Base-by-base conservation (phyloP, 2,888 invertebrate genomes). In the Portevinia maculata region DNA sequence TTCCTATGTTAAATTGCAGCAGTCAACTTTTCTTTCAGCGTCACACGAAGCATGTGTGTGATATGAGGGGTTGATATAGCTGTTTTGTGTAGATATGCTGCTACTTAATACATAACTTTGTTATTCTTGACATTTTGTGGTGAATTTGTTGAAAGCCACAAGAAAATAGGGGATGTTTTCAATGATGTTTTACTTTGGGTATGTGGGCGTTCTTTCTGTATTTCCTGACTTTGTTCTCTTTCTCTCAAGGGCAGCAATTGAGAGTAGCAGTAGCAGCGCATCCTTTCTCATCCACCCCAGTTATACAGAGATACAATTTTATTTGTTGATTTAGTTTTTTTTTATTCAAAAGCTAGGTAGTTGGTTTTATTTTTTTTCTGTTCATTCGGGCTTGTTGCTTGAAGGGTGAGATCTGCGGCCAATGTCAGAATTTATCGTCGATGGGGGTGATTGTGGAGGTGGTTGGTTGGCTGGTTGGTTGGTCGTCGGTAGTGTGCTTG, bases 41-140 rank as follows among this genome's bases (percentile, higher is more conserved):
- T 55, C 60, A 75, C 79, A 48, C 39, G 24, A 28, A 41, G 67
- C 52, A 71, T 75, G 64, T 64, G 41, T 46, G 59, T 55, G 69
- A 60, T 57, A 24, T 21, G 19, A 32, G 32, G 37, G 57, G 41
- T 41, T 41, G 70, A 9, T 71, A 46, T 28, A 37, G 48, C 46
- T 57, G 39, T 39, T 52, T 39, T 57, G 28, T 34, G 28, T 55
- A 32, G 24, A 24, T 67, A 78, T 62, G 59, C 71, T 76, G 52
- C 48, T 34, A 57, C 84, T 83, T 75, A 67, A 67, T 70, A 70
- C 55, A 79, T 84, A 78, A 67, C 84, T 79, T 90, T 87, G 86
- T 88, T 87, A 88, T 89, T 89, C 89, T 90, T 90, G 90, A 90
- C 90, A 90, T 89, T 90, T 90, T 90, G 90, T 90, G 90, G 90